Base-by-base conservation (phyloP, 2,113 vertebrate species). In the Chloroceryle aenea region DNA sequence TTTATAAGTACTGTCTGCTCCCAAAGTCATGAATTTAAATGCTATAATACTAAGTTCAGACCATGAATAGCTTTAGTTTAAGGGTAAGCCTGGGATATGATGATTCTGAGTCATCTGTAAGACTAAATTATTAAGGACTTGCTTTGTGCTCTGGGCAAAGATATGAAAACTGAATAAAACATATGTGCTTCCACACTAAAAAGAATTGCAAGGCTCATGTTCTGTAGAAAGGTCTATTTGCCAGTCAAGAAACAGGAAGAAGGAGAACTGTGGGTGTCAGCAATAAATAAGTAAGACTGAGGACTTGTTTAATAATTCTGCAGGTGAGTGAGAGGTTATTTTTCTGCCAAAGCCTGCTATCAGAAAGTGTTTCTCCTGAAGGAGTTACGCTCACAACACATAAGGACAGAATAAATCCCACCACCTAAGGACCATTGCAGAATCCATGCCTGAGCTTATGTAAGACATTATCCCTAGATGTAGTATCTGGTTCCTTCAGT, bases 151-250 rank as follows among this genome's bases (percentile, higher is more conserved):
- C 61, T 86, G 34, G 86, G 96, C 91, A 97, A 93, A 97, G 92
- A 97, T 96, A 96, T 95, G 76, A 96, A 69, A 97, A 95, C 81
- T 95, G 97, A 98, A 97, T 97, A 96, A 98, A 97, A 97, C 85
- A 97, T 96, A 96, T 25, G 63, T 81, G 67, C 62, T 96, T 97
- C 89, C 93, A 90, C 43, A 94, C 61, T 81, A 85, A 95, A 95
- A 95, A 90, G 89, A 68, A 91, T 93, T 94, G 89, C 93, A 78
- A 89, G 78, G 68, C 78, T 92, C 93, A 38, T 95, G 79, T 91
- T 61, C 69, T 90, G 47, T 84, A 95, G 94, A 85, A 93, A 95
- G 83, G 81, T 89, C 90, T 95, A 94, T 96, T 96, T 97, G 81
- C 90, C 75, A 96, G 62, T 32, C 74, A 83, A 95, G 55, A 80